Percentiles rank a stretch among this genome's conserved stretches.
Conservation (phyloP, 2,888 invertebrate genomes). For the Apotomis capreana region DNA sequence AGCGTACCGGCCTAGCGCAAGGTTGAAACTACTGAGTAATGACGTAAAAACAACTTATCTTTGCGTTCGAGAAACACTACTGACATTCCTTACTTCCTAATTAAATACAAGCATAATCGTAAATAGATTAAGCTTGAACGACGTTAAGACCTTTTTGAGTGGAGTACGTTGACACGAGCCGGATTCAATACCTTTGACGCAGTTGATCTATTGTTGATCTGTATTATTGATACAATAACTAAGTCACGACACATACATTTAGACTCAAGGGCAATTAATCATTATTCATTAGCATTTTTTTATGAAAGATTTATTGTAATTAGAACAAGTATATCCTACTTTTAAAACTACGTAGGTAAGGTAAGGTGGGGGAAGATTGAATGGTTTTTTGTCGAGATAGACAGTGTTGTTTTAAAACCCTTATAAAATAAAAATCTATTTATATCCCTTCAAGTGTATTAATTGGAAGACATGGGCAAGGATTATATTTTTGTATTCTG, state of each 20-base stretch:
- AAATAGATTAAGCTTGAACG: too few relatives aligned
- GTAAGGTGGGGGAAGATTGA: too few relatives aligned
- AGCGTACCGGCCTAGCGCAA: constrained; percentile 30
- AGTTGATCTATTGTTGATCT: constrained; percentile 24
- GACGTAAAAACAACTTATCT: constrained; percentile 4
- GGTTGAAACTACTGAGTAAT: constrained; percentile 12
- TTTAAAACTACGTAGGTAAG: not conserved
- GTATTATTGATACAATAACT: constrained; percentile 18
- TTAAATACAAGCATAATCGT: not conserved
- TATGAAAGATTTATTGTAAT: too few relatives aligned
- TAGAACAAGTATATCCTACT: not conserved
- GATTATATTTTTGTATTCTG: too few relatives aligned
- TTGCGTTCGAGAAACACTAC: not conserved
- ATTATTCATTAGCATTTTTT: not conserved
- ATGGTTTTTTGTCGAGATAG: too few relatives aligned
- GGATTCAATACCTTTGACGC: constrained; percentile 15
- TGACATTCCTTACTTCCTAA: not conserved
- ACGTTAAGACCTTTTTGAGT: too few relatives aligned
- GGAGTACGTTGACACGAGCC: not conserved
- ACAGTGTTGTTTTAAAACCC: too few relatives aligned
- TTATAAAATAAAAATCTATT: too few relatives aligned
- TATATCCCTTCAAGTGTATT: too few relatives aligned
- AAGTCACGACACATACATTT: constrained; percentile 26
- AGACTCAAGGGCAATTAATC: constrained; percentile 21
- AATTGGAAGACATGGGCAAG: too few relatives aligned